Evolutionary conservation across 2,888 invertebrate genomes (phyloP).

Genomic region (Philhelius pedissequus): DNA sequence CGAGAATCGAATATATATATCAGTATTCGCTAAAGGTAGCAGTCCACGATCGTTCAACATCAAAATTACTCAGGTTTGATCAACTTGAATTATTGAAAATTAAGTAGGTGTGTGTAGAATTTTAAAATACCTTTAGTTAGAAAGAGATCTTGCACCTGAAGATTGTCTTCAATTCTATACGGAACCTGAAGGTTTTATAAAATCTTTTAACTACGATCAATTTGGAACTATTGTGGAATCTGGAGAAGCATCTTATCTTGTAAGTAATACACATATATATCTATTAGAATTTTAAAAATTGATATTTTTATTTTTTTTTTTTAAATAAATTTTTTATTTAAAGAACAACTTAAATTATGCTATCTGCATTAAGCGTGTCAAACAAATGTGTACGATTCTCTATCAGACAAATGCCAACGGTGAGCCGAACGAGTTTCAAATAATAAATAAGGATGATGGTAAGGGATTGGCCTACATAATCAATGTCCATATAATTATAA

Average conservation of each 20-base stretch:
- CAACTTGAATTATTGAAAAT: neutral
- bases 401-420: conserved; percentile 80
- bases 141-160: conserved; percentile 79
- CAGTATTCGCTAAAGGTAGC: conserved; percentile 82
- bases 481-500: neutral
- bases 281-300: neutral
- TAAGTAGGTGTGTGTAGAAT: neutral
- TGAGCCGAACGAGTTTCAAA: conserved; percentile 82
- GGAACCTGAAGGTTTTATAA: conserved; percentile 82
- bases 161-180: conserved; percentile 85
- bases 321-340: conserved; percentile 33
- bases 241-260: conserved; percentile 83
- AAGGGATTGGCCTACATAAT: conserved; percentile 64
- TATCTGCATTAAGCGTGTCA: conserved; percentile 83
- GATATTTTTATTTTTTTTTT: no score
- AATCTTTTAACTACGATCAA: conserved; percentile 86
- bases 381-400: conserved; percentile 84
- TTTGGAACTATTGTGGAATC: conserved; percentile 81
- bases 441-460: conserved; percentile 85
- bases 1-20: conserved; percentile 83
- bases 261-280: conserved; percentile 75
- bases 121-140: conserved; percentile 73
- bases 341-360: conserved; percentile 90
- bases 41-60: conserved; percentile 83
- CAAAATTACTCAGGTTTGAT: conserved; percentile 81